phyloP scores from a whole-genome alignment of 2,113 vertebrate species.

The Vombatus ursinus region DNA sequence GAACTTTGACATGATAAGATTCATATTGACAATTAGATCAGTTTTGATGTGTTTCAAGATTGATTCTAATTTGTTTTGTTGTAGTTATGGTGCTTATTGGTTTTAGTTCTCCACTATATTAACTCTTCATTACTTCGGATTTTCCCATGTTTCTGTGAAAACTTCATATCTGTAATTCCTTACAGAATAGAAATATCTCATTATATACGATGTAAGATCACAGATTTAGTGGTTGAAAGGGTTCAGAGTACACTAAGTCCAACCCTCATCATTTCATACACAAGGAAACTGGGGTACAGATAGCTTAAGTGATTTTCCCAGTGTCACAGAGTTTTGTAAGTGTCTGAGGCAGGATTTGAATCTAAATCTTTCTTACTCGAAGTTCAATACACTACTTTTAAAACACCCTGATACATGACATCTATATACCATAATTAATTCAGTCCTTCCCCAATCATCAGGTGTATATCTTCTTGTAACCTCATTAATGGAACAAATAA shows the following conservation, averaged over 20 bases:
- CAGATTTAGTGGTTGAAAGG: not conserved
- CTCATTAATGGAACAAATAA: too few relatives aligned
- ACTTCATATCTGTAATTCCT: not conserved
- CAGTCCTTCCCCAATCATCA: too few relatives aligned
- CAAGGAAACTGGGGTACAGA: too few relatives aligned
- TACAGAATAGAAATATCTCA: not conserved
- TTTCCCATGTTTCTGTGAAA: not conserved
- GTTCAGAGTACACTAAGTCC: too few relatives aligned
- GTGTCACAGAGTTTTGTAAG: too few relatives aligned
- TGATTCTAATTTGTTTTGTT: not conserved
- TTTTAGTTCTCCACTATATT: not conserved
- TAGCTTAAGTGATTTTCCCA: too few relatives aligned
- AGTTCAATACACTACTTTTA: not conserved
- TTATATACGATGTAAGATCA: not conserved
- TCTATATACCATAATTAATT: too few relatives aligned
- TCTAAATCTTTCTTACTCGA: too few relatives aligned
- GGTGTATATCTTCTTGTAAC: not conserved
- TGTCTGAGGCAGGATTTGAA: too few relatives aligned
- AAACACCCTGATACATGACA: too few relatives aligned
- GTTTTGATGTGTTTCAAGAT: not conserved
- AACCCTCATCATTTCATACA: too few relatives aligned
- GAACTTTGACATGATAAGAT: not conserved
- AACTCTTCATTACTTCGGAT: not conserved
- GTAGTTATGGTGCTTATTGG: not conserved
- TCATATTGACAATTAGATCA: not conserved